These are phyloP conservation scores for Dinoponera quadriceps DNA, from an alignment of 1,140 invertebrate species.

Conservation along the genomic window DNA sequence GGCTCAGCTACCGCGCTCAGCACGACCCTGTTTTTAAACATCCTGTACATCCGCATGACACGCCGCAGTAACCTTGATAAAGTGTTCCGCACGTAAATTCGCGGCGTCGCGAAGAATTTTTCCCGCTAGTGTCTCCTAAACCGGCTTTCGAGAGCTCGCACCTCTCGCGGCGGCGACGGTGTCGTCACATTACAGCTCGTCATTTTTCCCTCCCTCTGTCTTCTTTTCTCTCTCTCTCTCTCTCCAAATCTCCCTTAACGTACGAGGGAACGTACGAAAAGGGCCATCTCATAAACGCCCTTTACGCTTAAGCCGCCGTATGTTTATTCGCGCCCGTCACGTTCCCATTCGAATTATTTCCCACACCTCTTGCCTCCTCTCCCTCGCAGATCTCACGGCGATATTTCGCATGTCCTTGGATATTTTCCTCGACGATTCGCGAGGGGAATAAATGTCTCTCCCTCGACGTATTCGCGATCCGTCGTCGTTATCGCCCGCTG, in stretches of 20 bases:
- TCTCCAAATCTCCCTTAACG: background rate
- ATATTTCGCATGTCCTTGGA: conserved; percentile 26
- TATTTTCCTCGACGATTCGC: no score
- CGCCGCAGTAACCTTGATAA: conserved; percentile 53
- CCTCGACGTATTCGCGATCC: background rate
- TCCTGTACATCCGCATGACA: conserved; percentile 38
- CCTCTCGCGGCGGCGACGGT: background rate
- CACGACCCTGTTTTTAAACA: conserved; percentile 13
- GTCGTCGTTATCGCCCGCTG: conserved; percentile 10
- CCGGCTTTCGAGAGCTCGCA: conserved; percentile 16
- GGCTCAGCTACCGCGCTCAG: background rate
- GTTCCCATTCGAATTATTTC: conserved; percentile 14
- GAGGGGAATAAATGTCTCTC: background rate
- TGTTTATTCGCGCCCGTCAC: conserved; percentile 21
- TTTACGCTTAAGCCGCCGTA: conserved; percentile 20
- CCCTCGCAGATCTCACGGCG: conserved; percentile 6
- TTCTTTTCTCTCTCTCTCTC: background rate
- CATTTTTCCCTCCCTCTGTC: background rate
- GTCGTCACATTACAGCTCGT: conserved; percentile 17
- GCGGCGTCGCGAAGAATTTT: background rate
- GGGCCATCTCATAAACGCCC: conserved; percentile 14
- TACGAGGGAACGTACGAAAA: background rate
- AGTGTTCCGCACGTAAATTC: conserved; percentile 27
- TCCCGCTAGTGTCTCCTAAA: conserved; percentile 11
- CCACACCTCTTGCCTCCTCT: background rate